Base-by-base conservation (phyloP, 92 coral and sea anemone species). In the Porites lobata region DNA sequence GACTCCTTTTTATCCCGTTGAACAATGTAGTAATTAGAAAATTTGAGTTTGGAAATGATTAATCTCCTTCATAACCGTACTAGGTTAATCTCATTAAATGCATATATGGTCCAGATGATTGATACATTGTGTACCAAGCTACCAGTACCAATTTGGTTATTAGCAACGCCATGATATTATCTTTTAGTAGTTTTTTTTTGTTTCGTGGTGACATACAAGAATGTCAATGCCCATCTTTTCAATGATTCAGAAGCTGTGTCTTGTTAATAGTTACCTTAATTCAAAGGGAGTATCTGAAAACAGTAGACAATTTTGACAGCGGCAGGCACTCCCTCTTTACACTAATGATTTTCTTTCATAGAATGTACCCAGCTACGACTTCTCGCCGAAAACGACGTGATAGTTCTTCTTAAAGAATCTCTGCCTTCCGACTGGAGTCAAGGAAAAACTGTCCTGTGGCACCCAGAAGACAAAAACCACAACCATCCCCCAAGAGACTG, bases 401-500 rank as follows among this genome's bases (percentile, higher is more conserved):
- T 14, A 56, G 61, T 9, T 56, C 61, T 87, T 69, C 95, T 96
- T 18, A 82, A 47, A 9, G 58, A 85, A 18, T 77, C 94, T 57
- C 47, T 92, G 58, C 96, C 95, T 67, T 1, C 52, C 20, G 88
- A 94, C n/a, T 95, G 93, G 93, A 74, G 52, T n/a, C 21, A 73
- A 43, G 80, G 79, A 7, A 65, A 85, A 32, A 67, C 78, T 8
- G 94, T 94, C 15, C 50, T 64, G 15, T 96, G 98, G 98, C 70
- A 79, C 81, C 94, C 92, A 7, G 82, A 74, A 18, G 50, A 66
- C 47, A 66, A 75, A 13, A 74, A 50, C 65, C 56, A 62, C 5
- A 85, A 86, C 19, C 91, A 96, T 86, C 98, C 97, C 61, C 89
- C 98, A 20, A 63, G 74, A 62, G 82, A 80, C n/a, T 96, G 99